A percentile compares a stretch with the other conserved stretches of the same genome.
phyloP scores from a whole-genome alignment of 2,888 invertebrate species.

The Amphiduros pacificus region DNA sequence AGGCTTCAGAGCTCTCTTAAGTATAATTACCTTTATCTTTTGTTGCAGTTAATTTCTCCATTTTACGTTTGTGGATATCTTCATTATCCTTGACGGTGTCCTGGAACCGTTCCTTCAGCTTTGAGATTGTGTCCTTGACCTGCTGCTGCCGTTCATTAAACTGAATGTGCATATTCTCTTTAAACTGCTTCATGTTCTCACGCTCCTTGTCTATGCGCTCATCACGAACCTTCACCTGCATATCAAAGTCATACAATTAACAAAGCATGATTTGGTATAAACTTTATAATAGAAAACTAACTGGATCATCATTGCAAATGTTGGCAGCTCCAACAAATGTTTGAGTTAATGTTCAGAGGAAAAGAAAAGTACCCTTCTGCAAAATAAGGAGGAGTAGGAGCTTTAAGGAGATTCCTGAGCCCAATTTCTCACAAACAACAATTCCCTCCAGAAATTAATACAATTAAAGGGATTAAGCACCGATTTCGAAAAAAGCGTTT shows the following conservation, averaged over 20 bases:
- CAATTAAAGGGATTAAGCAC: too few species aligned
- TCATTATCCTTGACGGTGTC: conserved; percentile 44
- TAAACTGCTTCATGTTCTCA: conserved; percentile 20
- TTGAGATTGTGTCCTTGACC: conserved; percentile 34
- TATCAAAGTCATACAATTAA: background rate
- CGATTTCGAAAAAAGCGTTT: too few species aligned
- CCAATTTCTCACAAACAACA: too few species aligned
- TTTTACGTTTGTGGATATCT: conserved; percentile 33
- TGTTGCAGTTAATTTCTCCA: conserved; percentile 37
- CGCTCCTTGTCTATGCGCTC: conserved; percentile 30
- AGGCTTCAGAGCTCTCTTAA: too few species aligned
- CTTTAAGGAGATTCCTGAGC: too few species aligned
- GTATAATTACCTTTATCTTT: conserved; percentile 28
- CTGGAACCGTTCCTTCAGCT: conserved; percentile 43
- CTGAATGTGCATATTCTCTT: conserved; percentile 29
- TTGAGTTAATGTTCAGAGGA: too few species aligned
- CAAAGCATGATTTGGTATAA: background rate
- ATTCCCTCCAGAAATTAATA: too few species aligned
- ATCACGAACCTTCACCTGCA: conserved; percentile 27
- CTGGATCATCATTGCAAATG: too few species aligned
- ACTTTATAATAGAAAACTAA: too few species aligned
- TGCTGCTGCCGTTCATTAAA: conserved; percentile 26
- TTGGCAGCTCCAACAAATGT: too few species aligned
- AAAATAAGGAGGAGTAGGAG: conserved; percentile 32
- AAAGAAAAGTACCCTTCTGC: background rate